Base-by-base conservation (phyloP, 2,888 invertebrate species). In the Pogonocherus hispidulus region DNA sequence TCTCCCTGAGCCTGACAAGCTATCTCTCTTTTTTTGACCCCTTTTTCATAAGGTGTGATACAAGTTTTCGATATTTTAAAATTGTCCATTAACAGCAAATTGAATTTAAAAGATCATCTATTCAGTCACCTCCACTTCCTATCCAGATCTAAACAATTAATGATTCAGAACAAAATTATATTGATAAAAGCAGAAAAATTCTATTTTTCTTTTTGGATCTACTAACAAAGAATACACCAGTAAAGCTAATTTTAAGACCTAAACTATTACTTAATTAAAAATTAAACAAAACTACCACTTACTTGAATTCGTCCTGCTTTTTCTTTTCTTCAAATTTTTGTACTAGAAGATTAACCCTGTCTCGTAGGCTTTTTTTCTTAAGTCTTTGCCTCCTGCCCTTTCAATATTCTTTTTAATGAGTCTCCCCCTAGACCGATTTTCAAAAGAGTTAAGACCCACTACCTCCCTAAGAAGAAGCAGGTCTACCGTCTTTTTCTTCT, bases 361-460 rank as follows among this genome's bases (percentile, higher is more conserved):
- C 47, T 47, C 47, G 47, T 18, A 47, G 16, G 47, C 47, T 47
- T 47, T 47, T 47, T 47, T 14, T 16, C 47, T 47, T 47, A 47
- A 47, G 47, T 47, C 19, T 47, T 47, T 47, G 18, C 47, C 47
- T 47, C 4, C 19, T 47, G 47, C 47, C 47, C 47, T 47, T 18
- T 47, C 47, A 18, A 47, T 18, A 47, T 47, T 47, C 16, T 18
- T 47, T 47, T 47, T 47, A 47, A 47, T 47, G 8, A 47, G 47
- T 2, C 47, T 47, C 47, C 47, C 5, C 47, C 47, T 47, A 14
- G 47, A 47, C 19, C 47, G 47, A 18, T 47, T 16, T 47, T 47
- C 47, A 47, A 47, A 47, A 47, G 47, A 16, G 47, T 47, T 47
- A 47, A 47, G 47, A 47, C 47, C 47, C 4, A 47, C 47, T 47